Evolutionary conservation across 2,797 vertebrate species (phyloP).

Genomic region (Choloepus didactylus): DNA sequence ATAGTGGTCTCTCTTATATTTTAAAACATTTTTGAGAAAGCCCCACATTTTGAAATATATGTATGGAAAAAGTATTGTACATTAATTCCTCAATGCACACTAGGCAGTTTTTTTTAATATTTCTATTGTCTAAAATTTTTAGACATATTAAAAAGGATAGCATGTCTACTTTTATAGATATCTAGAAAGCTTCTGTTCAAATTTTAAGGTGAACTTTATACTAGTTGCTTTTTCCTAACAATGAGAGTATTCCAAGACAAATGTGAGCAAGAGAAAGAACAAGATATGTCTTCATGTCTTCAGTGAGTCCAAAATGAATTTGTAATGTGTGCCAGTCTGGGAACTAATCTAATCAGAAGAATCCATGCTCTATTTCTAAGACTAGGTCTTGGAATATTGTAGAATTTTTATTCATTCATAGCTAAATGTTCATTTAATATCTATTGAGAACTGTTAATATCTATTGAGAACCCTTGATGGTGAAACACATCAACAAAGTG

Average conservation of each 20-base stretch:
- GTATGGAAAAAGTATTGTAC: neutral
- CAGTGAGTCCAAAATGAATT: neutral
- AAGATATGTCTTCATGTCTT: neutral
- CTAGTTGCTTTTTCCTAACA: neutral
- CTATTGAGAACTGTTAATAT: neutral
- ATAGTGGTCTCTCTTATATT: neutral
- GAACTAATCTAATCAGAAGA: constrained; percentile 26
- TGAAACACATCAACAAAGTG: neutral
- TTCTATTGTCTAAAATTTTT: neutral
- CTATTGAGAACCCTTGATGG: neutral
- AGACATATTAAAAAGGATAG: constrained; percentile 36
- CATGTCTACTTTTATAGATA: neutral
- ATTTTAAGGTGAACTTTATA: neutral
- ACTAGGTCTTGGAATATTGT: neutral
- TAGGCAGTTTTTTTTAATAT: neutral
- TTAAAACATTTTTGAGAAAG: neutral
- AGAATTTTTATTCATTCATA: constrained; percentile 1
- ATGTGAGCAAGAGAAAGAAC: constrained; percentile 9
- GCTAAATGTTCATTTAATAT: neutral
- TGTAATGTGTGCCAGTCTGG: neutral
- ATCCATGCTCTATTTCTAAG: constrained; percentile 39
- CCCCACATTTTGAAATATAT: neutral
- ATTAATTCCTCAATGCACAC: neutral
- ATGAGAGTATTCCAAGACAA: neutral
- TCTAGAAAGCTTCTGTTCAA: neutral